A percentile compares a stretch with the other conserved stretches of the same genome.
Conservation (phyloP, 2,888 invertebrate genomes). For the Tetragonisca angustula region DNA sequence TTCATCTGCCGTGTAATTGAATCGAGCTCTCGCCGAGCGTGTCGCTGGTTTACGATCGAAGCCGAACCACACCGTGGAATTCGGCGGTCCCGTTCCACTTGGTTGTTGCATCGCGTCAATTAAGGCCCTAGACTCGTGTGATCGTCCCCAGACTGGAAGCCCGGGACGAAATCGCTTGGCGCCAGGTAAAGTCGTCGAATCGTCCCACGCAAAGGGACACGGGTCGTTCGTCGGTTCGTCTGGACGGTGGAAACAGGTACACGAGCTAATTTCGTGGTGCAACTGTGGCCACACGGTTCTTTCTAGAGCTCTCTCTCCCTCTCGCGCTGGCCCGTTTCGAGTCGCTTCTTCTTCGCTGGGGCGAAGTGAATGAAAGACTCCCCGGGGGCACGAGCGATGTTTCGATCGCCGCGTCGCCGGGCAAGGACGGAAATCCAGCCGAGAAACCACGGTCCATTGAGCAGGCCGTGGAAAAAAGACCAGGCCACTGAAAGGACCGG, state of each 20-base stretch:
- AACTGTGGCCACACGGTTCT: constrained; percentile 47
- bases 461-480: constrained; percentile 51
- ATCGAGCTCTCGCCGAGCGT: not conserved
- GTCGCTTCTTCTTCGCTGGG: constrained; percentile 12
- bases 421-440: constrained; percentile 48
- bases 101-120: constrained; percentile 42
- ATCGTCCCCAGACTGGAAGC: not conserved
- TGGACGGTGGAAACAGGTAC: constrained; percentile 58
- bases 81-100: constrained; percentile 15
- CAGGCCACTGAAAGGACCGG: constrained; percentile 62
- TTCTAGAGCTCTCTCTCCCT: not conserved
- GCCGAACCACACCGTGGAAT: not conserved
- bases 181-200: constrained; percentile 56
- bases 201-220: constrained; percentile 61
- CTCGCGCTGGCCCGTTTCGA: not conserved
- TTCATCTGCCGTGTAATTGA: constrained; percentile 4
- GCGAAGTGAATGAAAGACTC: constrained; percentile 66
- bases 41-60: constrained; percentile 31
- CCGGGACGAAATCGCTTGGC: constrained; percentile 57
- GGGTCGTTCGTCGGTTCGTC: not conserved
- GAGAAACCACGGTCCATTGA: constrained; percentile 57
- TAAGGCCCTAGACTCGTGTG: constrained; percentile 21
- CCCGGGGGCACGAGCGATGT: constrained; percentile 60
- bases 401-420: constrained; percentile 36
- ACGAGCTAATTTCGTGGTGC: constrained; percentile 67